phyloP scores from a whole-genome alignment of 2,888 invertebrate species.

The Julus scanicus region DNA sequence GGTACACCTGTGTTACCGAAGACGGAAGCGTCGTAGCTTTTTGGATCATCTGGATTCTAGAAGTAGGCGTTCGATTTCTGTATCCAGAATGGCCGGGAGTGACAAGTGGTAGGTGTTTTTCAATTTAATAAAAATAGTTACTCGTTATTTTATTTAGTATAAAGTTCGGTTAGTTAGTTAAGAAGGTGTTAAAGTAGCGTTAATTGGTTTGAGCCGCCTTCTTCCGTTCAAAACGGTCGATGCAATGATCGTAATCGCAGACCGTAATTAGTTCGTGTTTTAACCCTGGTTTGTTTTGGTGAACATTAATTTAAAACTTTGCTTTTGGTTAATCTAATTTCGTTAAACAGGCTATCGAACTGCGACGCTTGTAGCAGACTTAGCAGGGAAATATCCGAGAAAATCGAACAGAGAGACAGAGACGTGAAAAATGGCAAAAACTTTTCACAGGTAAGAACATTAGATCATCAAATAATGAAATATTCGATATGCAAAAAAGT shows the following conservation, averaged over 20 bases:
- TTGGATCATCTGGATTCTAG: background rate
- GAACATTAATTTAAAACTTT: background rate
- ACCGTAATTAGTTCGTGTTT: no score
- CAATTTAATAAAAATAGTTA: constrained; percentile 16
- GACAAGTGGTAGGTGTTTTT: constrained; percentile 27
- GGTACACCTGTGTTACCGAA: background rate
- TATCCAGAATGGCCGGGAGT: background rate
- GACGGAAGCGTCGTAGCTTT: constrained; percentile 34
- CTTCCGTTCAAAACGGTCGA: no score
- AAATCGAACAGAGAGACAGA: constrained; percentile 44
- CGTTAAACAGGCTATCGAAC: constrained; percentile 15
- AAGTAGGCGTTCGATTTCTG: constrained; percentile 14
- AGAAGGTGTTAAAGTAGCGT: background rate
- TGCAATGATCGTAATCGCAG: no score
- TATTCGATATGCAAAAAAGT: no score
- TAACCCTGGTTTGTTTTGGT: background rate
- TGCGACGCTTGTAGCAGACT: constrained; percentile 50
- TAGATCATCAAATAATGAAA: no score
- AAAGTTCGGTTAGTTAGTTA: no score
- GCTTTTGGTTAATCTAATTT: background rate
- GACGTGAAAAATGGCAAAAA: constrained; percentile 37
- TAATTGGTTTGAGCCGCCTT: no score
- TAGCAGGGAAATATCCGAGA: constrained; percentile 51
- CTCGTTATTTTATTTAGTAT: no score
- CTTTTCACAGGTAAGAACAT: constrained; percentile 52